Conservation (phyloP, 2,888 invertebrate species). For the Rotaria socialis region DNA sequence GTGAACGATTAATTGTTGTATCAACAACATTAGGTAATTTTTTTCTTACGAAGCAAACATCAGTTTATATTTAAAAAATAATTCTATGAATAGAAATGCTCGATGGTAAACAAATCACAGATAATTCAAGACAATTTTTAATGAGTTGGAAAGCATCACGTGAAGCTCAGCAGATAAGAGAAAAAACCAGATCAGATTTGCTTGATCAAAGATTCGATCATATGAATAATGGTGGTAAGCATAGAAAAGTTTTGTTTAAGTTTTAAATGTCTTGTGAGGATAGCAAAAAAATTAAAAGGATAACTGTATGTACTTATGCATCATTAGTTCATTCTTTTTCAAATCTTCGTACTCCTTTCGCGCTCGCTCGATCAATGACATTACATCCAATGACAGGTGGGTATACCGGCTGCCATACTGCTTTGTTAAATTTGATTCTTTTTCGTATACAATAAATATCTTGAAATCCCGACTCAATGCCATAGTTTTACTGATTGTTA, state of each 20-base stretch:
- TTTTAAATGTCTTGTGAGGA: no score
- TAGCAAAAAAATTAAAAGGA: no score
- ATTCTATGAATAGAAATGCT: slow-evolving; percentile 52
- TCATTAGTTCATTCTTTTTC: background rate
- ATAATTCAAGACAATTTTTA: slow-evolving; percentile 56
- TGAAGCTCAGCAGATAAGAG: slow-evolving; percentile 23
- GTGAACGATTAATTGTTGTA: slow-evolving; percentile 57
- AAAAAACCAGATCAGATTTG: background rate
- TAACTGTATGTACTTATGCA: background rate
- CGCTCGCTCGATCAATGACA: background rate
- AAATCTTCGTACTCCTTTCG: background rate
- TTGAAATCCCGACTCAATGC: background rate
- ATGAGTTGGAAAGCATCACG: slow-evolving; percentile 52
- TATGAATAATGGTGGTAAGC: background rate
- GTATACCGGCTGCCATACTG: background rate
- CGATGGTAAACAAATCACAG: slow-evolving; percentile 58
- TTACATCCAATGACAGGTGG: background rate
- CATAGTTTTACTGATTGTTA: background rate
- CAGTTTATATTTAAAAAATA: background rate
- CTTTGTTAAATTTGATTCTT: background rate
- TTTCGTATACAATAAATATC: background rate
- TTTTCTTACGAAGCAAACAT: no score
- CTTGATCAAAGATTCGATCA: background rate
- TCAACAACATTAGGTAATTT: slow-evolving; percentile 47
- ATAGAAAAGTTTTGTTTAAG: no score